Percentiles rank a stretch among this genome's conserved stretches.
Evolutionary conservation across 2,888 invertebrate species (phyloP).

Genomic region (Rhimphoctona megacephalus): DNA sequence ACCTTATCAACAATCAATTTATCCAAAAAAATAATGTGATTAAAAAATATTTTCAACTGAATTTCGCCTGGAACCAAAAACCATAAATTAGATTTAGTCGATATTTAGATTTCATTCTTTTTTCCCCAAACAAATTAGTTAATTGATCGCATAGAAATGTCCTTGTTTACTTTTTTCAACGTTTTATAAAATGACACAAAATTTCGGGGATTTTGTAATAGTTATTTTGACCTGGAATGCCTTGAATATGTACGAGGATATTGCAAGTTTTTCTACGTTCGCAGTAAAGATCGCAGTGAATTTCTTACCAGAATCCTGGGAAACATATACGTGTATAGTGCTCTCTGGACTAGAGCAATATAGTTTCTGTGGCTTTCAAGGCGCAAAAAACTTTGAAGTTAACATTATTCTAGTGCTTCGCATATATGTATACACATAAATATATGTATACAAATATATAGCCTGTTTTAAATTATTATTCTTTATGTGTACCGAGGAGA

Average conservation of each 20-base stretch:
- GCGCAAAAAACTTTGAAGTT: constrained; percentile 56
- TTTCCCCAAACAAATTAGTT: background rate
- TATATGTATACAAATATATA: background rate
- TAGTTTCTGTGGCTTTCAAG: constrained; percentile 52
- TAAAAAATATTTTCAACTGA: background rate
- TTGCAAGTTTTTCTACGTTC: constrained; percentile 45
- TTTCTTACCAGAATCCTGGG: constrained; percentile 35
- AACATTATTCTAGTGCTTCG: constrained; percentile 39
- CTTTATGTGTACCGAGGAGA: constrained; percentile 15
- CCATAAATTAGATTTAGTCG: background rate
- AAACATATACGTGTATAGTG: constrained; percentile 9
- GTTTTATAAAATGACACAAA: background rate
- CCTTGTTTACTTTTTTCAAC: background rate
- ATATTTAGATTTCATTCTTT: background rate
- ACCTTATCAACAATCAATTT: background rate
- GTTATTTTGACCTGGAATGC: constrained; percentile 30
- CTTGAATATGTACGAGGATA: constrained; percentile 19
- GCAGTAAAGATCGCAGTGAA: constrained; percentile 53
- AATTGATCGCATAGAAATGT: background rate
- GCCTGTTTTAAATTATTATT: constrained; percentile 33
- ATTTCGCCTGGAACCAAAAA: background rate
- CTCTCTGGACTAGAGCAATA: constrained; percentile 39
- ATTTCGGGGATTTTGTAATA: background rate
- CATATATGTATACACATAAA: background rate
- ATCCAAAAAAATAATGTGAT: background rate